Evolutionary conservation across 2,888 invertebrate species (phyloP).

Genomic region (Pyrocoelia pectoralis): DNA sequence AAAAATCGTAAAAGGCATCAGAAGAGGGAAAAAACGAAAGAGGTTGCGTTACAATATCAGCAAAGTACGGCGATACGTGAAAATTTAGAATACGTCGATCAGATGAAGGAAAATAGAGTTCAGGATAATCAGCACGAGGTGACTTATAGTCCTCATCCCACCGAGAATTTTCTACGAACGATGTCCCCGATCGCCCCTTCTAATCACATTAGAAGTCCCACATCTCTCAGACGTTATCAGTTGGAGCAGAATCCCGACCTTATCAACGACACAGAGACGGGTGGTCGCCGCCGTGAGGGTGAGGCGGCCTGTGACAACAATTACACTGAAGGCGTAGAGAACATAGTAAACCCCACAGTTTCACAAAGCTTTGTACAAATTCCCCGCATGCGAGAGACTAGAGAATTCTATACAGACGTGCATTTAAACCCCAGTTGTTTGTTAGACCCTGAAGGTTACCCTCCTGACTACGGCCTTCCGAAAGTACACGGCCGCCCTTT

Average conservation of each 20-base stretch:
- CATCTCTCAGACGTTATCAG: constrained; percentile 62
- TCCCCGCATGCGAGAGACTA: constrained; percentile 22
- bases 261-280: constrained; percentile 78
- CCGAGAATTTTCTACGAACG: constrained; percentile 45
- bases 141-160: constrained; percentile 37
- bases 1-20: constrained; percentile 50
- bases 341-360: constrained; percentile 39
- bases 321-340: constrained; percentile 44
- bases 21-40: constrained; percentile 65
- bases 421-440: constrained; percentile 39
- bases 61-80: constrained; percentile 44
- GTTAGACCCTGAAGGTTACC: constrained; percentile 63
- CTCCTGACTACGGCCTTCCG: constrained; percentile 77
- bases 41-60: constrained; percentile 67
- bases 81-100: constrained; percentile 42
- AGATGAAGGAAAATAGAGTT: constrained; percentile 48
- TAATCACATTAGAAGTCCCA: constrained; percentile 64
- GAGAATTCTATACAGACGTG: constrained; percentile 32
- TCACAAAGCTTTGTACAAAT: constrained; percentile 51
- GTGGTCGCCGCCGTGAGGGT: constrained; percentile 58
- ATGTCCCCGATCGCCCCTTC: constrained; percentile 50
- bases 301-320: constrained; percentile 50
- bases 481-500: constrained; percentile 71
- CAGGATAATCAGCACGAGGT: constrained; percentile 43
- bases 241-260: constrained; percentile 80